Evolutionary conservation across 2,797 vertebrate genomes (phyloP).

Genomic region (Betta splendens): DNA sequence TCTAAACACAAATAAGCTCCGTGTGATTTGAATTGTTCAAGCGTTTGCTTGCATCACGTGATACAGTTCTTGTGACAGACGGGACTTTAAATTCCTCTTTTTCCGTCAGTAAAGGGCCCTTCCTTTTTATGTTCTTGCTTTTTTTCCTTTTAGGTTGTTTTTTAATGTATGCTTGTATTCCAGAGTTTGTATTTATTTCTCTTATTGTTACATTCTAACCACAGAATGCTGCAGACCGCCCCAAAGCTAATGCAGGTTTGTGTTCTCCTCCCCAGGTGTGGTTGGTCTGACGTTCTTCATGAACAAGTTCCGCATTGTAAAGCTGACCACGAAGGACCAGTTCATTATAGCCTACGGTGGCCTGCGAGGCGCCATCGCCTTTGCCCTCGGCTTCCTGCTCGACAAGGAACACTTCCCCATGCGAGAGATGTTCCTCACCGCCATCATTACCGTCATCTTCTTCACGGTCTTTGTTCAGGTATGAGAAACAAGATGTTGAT

Average conservation of each 20-base stretch:
- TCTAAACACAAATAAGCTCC: neutral
- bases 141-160: neutral
- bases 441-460: conserved; percentile 98
- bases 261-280: conserved; percentile 81
- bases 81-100: neutral
- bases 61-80: conserved; percentile 1
- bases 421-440: conserved; percentile 93
- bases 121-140: no score
- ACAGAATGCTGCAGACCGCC: no score
- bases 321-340: conserved; percentile 96
- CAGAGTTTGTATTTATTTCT: no score
- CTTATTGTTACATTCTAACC: no score
- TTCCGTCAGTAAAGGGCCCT: neutral
- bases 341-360: conserved; percentile 98
- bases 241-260: neutral
- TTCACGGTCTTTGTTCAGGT: conserved; percentile 99
- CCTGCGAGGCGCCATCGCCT: conserved; percentile 96
- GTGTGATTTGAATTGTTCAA: neutral
- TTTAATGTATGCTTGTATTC: no score
- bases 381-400: conserved; percentile 93
- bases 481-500: no score
- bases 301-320: conserved; percentile 98
- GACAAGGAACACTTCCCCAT: conserved; percentile 77
- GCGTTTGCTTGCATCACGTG: no score
- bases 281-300: conserved; percentile 92